Conservation (phyloP, 1,140 invertebrate genomes). For the Orussus abietinus region DNA sequence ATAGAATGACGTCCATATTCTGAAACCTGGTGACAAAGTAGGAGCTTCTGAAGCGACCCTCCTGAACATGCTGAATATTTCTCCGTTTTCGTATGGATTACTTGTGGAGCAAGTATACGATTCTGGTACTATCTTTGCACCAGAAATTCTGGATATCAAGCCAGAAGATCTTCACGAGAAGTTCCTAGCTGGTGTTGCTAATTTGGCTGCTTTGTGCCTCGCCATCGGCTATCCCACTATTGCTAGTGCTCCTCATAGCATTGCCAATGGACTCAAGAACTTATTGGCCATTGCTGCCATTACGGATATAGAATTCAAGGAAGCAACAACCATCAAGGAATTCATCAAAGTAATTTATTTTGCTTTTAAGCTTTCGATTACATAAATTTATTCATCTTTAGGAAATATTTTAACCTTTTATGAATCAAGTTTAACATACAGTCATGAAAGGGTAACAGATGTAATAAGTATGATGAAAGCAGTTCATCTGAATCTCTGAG, state of each 20-base stretch:
- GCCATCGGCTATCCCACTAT: constrained; percentile 93
- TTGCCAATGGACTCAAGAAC: constrained; percentile 98
- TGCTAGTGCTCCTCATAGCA: constrained; percentile 94
- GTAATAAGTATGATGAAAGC: constrained; percentile 27
- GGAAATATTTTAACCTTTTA: constrained; percentile 10
- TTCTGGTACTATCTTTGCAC: constrained; percentile 95
- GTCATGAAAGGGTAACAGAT: too few species aligned
- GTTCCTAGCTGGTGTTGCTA: constrained; percentile 90
- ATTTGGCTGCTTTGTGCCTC: constrained; percentile 92
- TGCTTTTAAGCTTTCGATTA: neutral
- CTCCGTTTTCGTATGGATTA: constrained; percentile 98
- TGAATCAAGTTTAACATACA: too few species aligned
- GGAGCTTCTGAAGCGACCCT: constrained; percentile 97
- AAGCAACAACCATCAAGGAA: constrained; percentile 90
- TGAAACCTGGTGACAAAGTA: constrained; percentile 96
- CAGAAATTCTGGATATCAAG: constrained; percentile 96
- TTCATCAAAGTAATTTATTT: constrained; percentile 67
- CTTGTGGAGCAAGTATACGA: constrained; percentile 95
- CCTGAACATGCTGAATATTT: constrained; percentile 99
- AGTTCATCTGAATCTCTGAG: too few species aligned
- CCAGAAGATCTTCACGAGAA: constrained; percentile 88
- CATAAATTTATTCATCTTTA: constrained; percentile 29
- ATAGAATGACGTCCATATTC: constrained; percentile 89
- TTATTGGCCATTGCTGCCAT: constrained; percentile 92
- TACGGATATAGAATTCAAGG: constrained; percentile 92